Conservation (phyloP, 2,888 invertebrate species). For the Podabrus alpinus region DNA sequence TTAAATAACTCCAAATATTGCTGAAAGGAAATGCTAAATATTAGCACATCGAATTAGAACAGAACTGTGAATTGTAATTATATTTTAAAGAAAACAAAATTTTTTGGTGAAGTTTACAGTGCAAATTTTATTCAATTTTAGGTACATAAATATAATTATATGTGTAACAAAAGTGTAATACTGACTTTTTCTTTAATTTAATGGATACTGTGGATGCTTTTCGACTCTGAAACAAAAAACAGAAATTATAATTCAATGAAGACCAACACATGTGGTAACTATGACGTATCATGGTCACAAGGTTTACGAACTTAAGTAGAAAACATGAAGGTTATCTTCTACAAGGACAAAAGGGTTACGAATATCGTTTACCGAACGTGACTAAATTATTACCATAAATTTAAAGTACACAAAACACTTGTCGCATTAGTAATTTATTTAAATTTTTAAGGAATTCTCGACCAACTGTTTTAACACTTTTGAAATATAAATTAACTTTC, state of each 20-base stretch:
- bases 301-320: neutral
- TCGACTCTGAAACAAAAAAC: constrained; percentile 36
- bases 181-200: constrained; percentile 8
- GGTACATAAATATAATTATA: neutral
- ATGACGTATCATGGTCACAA: neutral
- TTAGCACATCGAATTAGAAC: too few species aligned
- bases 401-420: neutral
- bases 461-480: neutral
- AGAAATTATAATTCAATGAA: neutral
- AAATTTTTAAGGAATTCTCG: neutral
- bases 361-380: neutral
- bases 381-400: neutral
- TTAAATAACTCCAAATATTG: too few species aligned
- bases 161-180: neutral
- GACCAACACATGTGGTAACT: neutral
- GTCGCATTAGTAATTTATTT: neutral
- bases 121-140: neutral
- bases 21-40: too few species aligned
- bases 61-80: too few species aligned
- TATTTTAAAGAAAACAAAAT: neutral
- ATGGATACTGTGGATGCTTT: constrained; percentile 45
- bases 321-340: neutral
- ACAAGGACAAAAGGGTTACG: neutral
- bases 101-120: neutral
- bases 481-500: neutral